These are phyloP conservation scores for Tenrec ecaudatus DNA, from an alignment of 2,113 vertebrate species.

Conservation along the genomic window DNA sequence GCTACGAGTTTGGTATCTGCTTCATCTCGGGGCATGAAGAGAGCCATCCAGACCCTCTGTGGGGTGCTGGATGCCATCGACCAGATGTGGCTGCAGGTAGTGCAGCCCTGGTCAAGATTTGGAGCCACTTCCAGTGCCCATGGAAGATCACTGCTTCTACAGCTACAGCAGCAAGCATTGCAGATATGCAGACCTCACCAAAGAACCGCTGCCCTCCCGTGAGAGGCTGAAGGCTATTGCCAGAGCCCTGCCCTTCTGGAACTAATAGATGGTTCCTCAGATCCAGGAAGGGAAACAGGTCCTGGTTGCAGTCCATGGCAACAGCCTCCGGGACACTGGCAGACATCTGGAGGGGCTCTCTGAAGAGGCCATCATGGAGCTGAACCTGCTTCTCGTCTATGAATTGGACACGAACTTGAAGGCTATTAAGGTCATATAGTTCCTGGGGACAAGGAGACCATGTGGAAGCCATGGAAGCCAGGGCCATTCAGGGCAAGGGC, in stretches of 20 bases:
- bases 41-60: constrained; percentile 93
- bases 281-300: constrained; percentile 93
- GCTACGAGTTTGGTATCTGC: constrained; percentile 93
- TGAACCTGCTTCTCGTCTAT: constrained; percentile 97
- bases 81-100: constrained; percentile 87
- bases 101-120: no score
- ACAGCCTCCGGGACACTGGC: constrained; percentile 93
- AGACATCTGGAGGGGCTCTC: constrained; percentile 95
- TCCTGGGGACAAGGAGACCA: constrained; percentile 97
- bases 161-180: constrained; percentile 91
- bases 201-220: constrained; percentile 91
- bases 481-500: constrained; percentile 97
- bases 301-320: constrained; percentile 92
- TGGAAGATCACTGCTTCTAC: constrained; percentile 93
- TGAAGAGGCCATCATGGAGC: constrained; percentile 98
- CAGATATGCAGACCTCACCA: constrained; percentile 91
- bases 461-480: constrained; percentile 98
- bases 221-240: constrained; percentile 94
- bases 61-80: constrained; percentile 90
- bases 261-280: constrained; percentile 92
- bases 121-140: constrained; percentile 77
- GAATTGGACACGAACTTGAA: constrained; percentile 97
- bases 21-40: constrained; percentile 93
- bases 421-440: constrained; percentile 96
- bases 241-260: constrained; percentile 93